Conservation (phyloP, 92 coral and sea anemone species). For the Isaurus tuberculatus region DNA sequence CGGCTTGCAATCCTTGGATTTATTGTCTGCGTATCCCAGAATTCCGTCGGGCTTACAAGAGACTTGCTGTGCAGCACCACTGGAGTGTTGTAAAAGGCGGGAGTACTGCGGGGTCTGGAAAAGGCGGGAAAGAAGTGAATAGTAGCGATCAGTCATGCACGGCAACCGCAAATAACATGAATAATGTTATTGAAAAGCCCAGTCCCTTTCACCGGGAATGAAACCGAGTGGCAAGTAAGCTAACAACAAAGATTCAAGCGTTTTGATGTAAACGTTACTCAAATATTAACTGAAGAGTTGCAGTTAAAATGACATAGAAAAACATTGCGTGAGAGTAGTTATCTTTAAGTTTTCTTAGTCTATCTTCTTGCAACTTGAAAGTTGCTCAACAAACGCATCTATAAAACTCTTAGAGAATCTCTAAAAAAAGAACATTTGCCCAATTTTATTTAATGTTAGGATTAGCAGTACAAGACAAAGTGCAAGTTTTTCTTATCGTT, state of each 20-base stretch:
- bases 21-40: constrained; percentile 79
- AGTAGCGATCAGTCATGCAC: constrained; percentile 25
- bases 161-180: constrained; percentile 19
- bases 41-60: constrained; percentile 77
- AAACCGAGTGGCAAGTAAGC: constrained; percentile 3
- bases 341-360: not conserved
- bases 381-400: not conserved
- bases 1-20: constrained; percentile 86
- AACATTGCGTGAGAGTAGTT: not conserved
- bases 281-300: not conserved
- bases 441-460: no score
- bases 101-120: constrained; percentile 20
- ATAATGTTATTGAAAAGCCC: not conserved
- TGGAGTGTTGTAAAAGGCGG: constrained; percentile 69
- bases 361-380: not conserved
- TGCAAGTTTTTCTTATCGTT: no score
- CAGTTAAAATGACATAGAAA: no score
- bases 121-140: constrained; percentile 15
- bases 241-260: not conserved
- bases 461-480: no score
- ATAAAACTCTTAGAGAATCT: no score
- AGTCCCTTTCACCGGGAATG: constrained; percentile 15
- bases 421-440: no score
- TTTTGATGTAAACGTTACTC: not conserved
- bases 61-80: constrained; percentile 58